These are phyloP conservation scores for Tragelaphus strepsiceros DNA, from an alignment of 2,113 vertebrate genomes.

Conservation along the genomic window DNA sequence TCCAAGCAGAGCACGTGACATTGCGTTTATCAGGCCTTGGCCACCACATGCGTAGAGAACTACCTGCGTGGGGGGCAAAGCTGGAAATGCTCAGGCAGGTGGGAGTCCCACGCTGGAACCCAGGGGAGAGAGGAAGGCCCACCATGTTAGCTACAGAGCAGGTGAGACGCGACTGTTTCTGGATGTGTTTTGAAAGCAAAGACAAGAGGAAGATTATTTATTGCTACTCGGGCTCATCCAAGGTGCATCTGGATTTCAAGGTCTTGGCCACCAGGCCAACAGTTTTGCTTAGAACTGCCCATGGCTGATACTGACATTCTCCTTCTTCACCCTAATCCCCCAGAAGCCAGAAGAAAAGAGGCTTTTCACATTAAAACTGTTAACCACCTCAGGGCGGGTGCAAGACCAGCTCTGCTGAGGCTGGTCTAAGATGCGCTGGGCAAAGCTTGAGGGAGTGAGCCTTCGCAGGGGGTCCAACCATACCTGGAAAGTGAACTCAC, in stretches of 20 bases:
- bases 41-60: fast-evolving
- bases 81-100: fast-evolving
- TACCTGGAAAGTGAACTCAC: not conserved
- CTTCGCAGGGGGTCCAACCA: not conserved
- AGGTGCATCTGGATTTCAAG: not conserved
- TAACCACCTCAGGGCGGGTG: too few relatives aligned
- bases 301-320: not conserved
- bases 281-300: not conserved
- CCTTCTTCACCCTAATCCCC: not conserved
- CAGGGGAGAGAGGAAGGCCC: not conserved
- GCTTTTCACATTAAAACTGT: not conserved
- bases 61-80: fast-evolving
- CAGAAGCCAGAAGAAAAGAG: not conserved
- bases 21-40: not conserved
- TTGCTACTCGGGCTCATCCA: not conserved
- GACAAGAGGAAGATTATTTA: not conserved
- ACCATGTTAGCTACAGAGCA: fast-evolving
- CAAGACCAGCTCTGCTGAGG: not conserved
- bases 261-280: not conserved
- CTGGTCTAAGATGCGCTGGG: not conserved
- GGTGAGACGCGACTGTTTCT: not conserved
- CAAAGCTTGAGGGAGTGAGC: too few relatives aligned
- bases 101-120: too few relatives aligned
- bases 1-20: fast-evolving
- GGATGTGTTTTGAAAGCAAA: not conserved